Evolutionary conservation across 1,140 invertebrate genomes (phyloP), one percentile per base, ranked within the genome.

Genomic region (Drosophila tani): DNA sequence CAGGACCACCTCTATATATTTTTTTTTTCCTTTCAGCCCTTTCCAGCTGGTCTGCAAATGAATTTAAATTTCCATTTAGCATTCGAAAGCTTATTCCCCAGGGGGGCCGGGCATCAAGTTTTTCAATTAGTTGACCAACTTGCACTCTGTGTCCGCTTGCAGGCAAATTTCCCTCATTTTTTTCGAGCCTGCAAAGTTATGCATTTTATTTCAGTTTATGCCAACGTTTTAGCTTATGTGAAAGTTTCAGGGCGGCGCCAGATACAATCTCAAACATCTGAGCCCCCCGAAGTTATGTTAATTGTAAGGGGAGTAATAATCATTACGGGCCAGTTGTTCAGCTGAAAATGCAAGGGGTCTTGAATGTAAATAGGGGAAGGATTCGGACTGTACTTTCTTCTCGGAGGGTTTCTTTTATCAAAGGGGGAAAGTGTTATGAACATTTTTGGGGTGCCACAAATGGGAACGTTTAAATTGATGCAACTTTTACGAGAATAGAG

Each of bases 71-170:
- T 76, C 45, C 50, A 55, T 63, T 68, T 67, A 58, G 50, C 50
- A 46, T 45, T 45, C 68, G 57, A 57, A 67, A 49, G 58, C 40
- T 21, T 55, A 55, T 50, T 38, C 53, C 53, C 67, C 53, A 35
- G 27, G 69, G n/a, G 14, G 51, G 19, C 35, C 3, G 56, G 60
- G 59, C 56, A 49, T 59, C 32, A 82, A 82, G 75, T 82, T 83
- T 83, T 83, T 83, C 81, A 83, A 83, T 83, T 83, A 79, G 65
- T 78, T 69, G 75, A 78, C 65, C 73, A 77, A 77, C 75, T 60
- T 77, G 74, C 74, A 69, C 75, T 77, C 59, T 60, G 47, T 60
- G 47, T 24, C 38, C 17, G 35, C 74, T 50, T 40, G 38, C 73
- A 77, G 56, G 63, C 63, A 45, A 77, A 77, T 38, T 55, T 55